Percentiles rank a stretch among this genome's conserved stretches.
Conservation (phyloP, 2,888 invertebrate genomes). For the Agrilus mali region DNA sequence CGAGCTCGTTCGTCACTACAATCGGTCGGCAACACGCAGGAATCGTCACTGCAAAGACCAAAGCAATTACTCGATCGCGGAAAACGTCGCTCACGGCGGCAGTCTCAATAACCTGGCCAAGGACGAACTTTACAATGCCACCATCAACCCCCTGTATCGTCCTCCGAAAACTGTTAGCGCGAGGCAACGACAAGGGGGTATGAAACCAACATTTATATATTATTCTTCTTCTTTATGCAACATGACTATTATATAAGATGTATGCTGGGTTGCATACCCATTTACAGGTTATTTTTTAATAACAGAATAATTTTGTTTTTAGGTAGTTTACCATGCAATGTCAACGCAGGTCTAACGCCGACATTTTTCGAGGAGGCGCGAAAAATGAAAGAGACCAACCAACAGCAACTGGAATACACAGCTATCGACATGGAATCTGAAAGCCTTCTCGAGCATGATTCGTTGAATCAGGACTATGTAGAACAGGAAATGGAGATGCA, state of each 20-base stretch:
- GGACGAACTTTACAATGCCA: slow-evolving; percentile 29
- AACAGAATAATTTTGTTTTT: slow-evolving; percentile 9
- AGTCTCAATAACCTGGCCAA: slow-evolving; percentile 45
- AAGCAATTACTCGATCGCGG: slow-evolving; percentile 33
- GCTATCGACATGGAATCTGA: slow-evolving; percentile 27
- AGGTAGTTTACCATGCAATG: slow-evolving; percentile 33
- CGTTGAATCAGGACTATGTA: slow-evolving; percentile 22
- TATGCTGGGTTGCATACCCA: background rate
- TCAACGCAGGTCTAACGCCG: slow-evolving; percentile 25
- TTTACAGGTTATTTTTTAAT: background rate
- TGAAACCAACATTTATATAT: slow-evolving; percentile 6
- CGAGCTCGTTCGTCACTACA: slow-evolving; percentile 32
- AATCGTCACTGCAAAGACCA: slow-evolving; percentile 33
- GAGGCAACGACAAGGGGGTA: slow-evolving; percentile 50
- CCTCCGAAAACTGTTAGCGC: slow-evolving; percentile 29
- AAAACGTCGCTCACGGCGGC: slow-evolving; percentile 42
- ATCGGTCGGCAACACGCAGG: slow-evolving; percentile 33
- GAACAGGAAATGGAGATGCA: slow-evolving; percentile 11
- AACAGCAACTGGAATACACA: slow-evolving; percentile 19
- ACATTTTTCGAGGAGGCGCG: slow-evolving; percentile 28
- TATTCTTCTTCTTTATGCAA: background rate
- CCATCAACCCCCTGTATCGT: slow-evolving; percentile 18
- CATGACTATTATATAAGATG: too few species aligned
- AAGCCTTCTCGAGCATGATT: slow-evolving; percentile 26
- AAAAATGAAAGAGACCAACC: slow-evolving; percentile 15